Conservation (phyloP, 92 coral and sea anemone species). For the Pocillopora grandis region DNA sequence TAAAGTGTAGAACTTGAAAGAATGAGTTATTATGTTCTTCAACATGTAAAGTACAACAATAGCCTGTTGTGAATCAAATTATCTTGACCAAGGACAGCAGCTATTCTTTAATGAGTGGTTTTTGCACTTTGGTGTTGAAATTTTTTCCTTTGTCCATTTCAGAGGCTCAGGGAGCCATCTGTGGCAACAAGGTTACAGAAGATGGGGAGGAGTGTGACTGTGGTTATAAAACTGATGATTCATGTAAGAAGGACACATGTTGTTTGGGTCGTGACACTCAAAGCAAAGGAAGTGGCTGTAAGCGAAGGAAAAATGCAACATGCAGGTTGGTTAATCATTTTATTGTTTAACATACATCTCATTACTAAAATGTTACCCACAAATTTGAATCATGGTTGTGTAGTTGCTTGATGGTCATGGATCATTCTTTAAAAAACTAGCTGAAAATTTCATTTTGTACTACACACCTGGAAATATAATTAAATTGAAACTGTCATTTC, state of each 20-base stretch:
- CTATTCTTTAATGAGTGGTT: too few species aligned
- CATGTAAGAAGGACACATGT: conserved; percentile 54
- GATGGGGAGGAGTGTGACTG: conserved; percentile 75
- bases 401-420: background rate
- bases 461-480: too few species aligned
- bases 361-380: too few species aligned
- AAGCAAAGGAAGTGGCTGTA: conserved; percentile 43
- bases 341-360: background rate
- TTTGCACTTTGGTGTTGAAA: background rate
- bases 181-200: conserved; percentile 93
- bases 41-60: too few species aligned
- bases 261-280: conserved; percentile 41
- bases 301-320: background rate
- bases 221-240: conserved; percentile 60
- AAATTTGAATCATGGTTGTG: background rate
- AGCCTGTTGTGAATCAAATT: background rate
- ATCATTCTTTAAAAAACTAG: too few species aligned
- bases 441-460: too few species aligned
- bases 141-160: background rate
- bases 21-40: too few species aligned
- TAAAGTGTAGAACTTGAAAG: too few species aligned
- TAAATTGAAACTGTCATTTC: too few species aligned
- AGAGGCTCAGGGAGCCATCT: conserved; percentile 81
- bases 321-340: conserved; percentile 66
- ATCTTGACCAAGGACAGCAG: background rate